These are phyloP conservation scores for Elephas maximus DNA, from an alignment of 2,113 vertebrate species.

Conservation along the genomic window DNA sequence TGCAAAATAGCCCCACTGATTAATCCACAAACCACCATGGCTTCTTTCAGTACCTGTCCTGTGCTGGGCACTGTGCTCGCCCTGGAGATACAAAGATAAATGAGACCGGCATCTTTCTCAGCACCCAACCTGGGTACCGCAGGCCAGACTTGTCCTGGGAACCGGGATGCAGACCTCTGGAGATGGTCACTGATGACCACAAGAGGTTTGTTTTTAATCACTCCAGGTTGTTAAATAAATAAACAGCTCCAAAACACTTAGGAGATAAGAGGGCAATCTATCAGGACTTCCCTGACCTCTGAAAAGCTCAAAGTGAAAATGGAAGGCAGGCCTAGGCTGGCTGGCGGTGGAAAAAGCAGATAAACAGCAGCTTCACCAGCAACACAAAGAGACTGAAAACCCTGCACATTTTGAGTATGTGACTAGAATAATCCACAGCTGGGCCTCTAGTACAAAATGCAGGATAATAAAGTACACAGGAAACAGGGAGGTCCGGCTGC, in stretches of 20 bases:
- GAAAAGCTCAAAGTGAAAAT: conserved; percentile 55
- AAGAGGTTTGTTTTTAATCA: not conserved
- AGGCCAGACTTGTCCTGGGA: not conserved
- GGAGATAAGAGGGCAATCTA: not conserved
- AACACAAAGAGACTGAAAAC: conserved; percentile 74
- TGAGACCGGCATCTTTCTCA: not conserved
- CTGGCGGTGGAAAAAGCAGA: not conserved
- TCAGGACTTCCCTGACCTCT: conserved; percentile 64
- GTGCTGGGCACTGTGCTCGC: too few relatives aligned
- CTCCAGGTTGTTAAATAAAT: conserved; percentile 10
- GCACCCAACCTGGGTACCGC: not conserved
- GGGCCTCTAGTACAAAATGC: conserved; percentile 16
- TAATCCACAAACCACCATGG: not conserved
- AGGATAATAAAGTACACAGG: not conserved
- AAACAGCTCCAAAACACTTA: not conserved
- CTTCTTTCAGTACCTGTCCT: not conserved
- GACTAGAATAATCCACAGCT: conserved; percentile 64
- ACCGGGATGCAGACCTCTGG: not conserved
- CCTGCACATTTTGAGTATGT: conserved; percentile 72
- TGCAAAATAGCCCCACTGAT: not conserved
- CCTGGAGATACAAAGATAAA: not conserved
- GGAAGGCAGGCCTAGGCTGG: conserved; percentile 3
- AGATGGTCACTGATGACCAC: not conserved
- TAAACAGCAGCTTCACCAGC: conserved; percentile 17
- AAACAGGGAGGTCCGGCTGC: not conserved